Evolutionary conservation across 2,888 invertebrate genomes (phyloP), one percentile per base, ranked within the genome.

Genomic region (Augochlorella aurata): DNA sequence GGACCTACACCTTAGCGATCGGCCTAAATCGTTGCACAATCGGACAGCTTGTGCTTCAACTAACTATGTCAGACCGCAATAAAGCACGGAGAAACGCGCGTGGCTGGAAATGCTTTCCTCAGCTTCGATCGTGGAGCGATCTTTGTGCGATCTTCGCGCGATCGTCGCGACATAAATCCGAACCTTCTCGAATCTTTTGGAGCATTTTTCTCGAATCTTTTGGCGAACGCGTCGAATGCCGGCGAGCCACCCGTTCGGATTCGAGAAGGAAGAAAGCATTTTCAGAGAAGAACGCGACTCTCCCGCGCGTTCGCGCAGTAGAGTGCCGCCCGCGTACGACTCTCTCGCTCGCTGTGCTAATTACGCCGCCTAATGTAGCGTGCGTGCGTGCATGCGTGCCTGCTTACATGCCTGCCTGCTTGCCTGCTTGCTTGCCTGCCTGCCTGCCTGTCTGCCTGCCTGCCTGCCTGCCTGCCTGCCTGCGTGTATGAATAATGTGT

Each of bases 301-400:
- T 86, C 84, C 78, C 75, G 78, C 82, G 78, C 78, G 84, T 75
- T 74, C 75, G 85, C 85, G 87, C 86, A 87, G 81, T 85, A 89
- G 86, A 84, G 87, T 86, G 85, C 84, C 82, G 86, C 89, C 85
- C 84, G 87, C 87, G 87, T 85, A 87, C 86, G 83, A 89, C 85
- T 89, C 90, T 87, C 89, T 89, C 90, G 89, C 89, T 88, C 88
- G 86, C 87, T 91, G 90, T 90, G 90, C 90, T 90, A 89, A 88
- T 89, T 90, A 86, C 83, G 89, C 89, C 90, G 90, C 90, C 90
- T 90, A 90, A 91, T 87, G 88, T 90, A 90, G 88, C 89, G 89
- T 84, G 86, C 86, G 88, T 85, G 88, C 84, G 84, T 88, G 88
- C 77, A 67, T 87, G 79, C 79, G 67, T 83, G 83, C 81, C 18